phyloP scores from a whole-genome alignment of 2,888 invertebrate species.

The Chrysolina oricalcia region DNA sequence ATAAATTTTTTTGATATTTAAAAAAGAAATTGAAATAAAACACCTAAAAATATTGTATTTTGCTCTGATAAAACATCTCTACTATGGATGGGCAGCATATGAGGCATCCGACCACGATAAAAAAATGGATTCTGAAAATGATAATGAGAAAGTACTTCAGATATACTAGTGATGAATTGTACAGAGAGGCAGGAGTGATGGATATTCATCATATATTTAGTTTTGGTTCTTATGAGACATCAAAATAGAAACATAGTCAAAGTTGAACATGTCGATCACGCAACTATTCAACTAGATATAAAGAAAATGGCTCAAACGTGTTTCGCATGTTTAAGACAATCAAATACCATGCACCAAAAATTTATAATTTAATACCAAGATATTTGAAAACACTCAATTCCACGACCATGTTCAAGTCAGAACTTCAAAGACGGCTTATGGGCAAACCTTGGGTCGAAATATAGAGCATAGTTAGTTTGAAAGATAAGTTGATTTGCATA shows the following conservation, averaged over 20 bases:
- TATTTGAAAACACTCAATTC: conserved; percentile 2
- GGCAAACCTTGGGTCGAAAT: background rate
- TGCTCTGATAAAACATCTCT: background rate
- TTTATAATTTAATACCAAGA: no score
- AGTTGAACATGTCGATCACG: background rate
- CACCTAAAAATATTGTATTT: background rate
- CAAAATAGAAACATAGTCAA: background rate
- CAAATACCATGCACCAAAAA: no score
- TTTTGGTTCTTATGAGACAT: background rate
- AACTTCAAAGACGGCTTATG: background rate
- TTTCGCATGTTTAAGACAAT: background rate
- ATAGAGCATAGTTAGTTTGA: no score
- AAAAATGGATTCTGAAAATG: background rate
- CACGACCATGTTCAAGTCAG: background rate
- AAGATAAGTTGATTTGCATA: no score
- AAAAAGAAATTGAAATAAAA: background rate
- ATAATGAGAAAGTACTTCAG: background rate
- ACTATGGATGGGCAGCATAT: background rate
- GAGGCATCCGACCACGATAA: background rate
- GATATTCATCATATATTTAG: background rate
- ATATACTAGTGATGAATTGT: background rate
- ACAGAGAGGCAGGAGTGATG: background rate
- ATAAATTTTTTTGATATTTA: background rate
- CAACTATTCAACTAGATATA: background rate
- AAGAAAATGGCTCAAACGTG: background rate